phyloP scores from a whole-genome alignment of 2,888 invertebrate species.

The Bellardia bayeri region DNA sequence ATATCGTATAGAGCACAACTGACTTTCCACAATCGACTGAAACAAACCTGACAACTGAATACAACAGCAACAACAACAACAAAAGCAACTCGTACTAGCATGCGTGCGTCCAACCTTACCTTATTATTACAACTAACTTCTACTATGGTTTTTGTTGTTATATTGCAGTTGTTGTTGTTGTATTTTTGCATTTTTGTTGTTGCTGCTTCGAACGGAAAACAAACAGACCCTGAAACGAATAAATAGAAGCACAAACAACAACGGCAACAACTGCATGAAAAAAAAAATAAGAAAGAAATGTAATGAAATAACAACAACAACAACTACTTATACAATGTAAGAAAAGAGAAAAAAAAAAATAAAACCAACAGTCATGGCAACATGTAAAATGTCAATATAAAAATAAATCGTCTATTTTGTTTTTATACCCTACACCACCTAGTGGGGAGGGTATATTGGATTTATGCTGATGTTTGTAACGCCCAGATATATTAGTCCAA shows the following conservation, averaged over 20 bases:
- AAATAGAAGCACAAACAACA: slow-evolving; percentile 31
- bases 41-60: slow-evolving; percentile 60
- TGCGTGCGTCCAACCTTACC: slow-evolving; percentile 72
- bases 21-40: slow-evolving; percentile 63
- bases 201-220: slow-evolving; percentile 65
- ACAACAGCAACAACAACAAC: slow-evolving; percentile 29
- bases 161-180: slow-evolving; percentile 21
- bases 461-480: too few species aligned
- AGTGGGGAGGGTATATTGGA: too few species aligned
- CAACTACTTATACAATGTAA: neutral
- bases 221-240: slow-evolving; percentile 72
- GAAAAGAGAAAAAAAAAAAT: slow-evolving; percentile 19
- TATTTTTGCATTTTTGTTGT: slow-evolving; percentile 38
- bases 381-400: slow-evolving; percentile 41
- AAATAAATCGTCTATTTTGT: slow-evolving; percentile 10
- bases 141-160: slow-evolving; percentile 40
- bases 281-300: slow-evolving; percentile 39
- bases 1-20: slow-evolving; percentile 55
- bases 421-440: too few species aligned
- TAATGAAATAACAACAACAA: slow-evolving; percentile 40
- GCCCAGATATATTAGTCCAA: too few species aligned
- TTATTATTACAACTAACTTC: slow-evolving; percentile 58
- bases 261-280: slow-evolving; percentile 12
- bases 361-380: slow-evolving; percentile 53
- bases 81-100: slow-evolving; percentile 48